These are phyloP conservation scores for Diadumene lineata DNA, from an alignment of 92 coral and sea anemone species.

Conservation along the genomic window DNA sequence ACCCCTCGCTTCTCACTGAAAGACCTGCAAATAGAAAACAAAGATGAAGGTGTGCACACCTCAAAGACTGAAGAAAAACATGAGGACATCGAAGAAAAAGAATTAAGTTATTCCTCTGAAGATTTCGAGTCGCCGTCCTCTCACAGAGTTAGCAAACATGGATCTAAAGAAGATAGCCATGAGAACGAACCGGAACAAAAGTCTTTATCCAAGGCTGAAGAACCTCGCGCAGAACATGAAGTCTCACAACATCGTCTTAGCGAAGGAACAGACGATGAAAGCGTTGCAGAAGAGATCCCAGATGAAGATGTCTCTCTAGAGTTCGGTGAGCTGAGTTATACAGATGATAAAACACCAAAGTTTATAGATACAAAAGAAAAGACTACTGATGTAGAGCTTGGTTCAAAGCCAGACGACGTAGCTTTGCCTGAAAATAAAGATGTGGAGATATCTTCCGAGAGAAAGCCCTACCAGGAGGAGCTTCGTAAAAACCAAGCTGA, in stretches of 20 bases:
- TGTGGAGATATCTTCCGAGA: neutral
- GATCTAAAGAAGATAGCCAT: neutral
- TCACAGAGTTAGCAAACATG: neutral
- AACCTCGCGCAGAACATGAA: neutral
- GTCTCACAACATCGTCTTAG: conserved; percentile 6
- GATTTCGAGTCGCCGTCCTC: conserved; percentile 17
- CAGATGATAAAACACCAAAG: conserved; percentile 12
- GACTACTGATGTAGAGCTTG: neutral
- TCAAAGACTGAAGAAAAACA: neutral
- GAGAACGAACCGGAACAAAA: neutral
- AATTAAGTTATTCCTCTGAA: neutral
- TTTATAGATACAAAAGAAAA: neutral
- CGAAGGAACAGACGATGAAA: conserved; percentile 59
- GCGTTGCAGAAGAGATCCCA: conserved; percentile 69
- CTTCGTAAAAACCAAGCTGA: conserved; percentile 34
- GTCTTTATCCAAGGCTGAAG: neutral
- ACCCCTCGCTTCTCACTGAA: conserved; percentile 16
- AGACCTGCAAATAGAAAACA: neutral
- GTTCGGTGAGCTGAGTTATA: conserved; percentile 26
- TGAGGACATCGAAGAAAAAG: neutral
- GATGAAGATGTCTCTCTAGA: conserved; percentile 24
- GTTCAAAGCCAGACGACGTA: neutral
- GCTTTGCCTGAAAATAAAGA: neutral
- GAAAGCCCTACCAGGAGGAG: neutral
- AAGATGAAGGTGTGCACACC: neutral